Conservation (phyloP, 2,888 invertebrate species). For the Drosophila longiperda region DNA sequence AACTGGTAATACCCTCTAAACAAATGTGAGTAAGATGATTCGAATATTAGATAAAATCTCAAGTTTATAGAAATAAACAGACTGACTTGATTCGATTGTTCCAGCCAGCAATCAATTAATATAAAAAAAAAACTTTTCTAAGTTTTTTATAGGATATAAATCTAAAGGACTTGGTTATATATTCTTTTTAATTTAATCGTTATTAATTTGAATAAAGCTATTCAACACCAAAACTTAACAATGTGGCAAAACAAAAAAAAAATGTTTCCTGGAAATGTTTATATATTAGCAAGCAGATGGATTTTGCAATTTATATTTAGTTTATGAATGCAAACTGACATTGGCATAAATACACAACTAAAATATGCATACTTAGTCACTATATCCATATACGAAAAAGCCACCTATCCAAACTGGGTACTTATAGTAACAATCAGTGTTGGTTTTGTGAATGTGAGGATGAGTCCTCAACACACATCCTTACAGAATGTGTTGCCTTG, state of each 20-base stretch:
- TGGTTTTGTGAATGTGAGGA: too few species aligned
- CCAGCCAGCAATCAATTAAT: neutral
- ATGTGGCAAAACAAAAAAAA: conserved; percentile 1
- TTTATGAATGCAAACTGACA: neutral
- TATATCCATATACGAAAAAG: neutral
- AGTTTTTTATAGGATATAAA: neutral
- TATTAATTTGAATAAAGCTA: neutral
- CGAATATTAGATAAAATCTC: neutral
- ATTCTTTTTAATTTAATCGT: neutral
- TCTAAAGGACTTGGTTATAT: neutral
- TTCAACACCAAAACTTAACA: conserved; percentile 1
- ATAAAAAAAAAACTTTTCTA: neutral
- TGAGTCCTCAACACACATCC: too few species aligned
- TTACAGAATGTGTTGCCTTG: too few species aligned
- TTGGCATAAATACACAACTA: neutral
- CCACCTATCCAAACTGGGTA: too few species aligned
- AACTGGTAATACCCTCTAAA: conserved; percentile 1
- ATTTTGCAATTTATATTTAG: neutral
- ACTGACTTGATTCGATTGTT: neutral
- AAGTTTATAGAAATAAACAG: neutral
- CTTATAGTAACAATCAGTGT: too few species aligned
- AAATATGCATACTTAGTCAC: neutral
- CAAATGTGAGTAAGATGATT: neutral
- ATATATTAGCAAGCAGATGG: neutral
- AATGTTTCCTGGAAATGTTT: conserved; percentile 21